phyloP scores from a whole-genome alignment of 1,140 invertebrate genomes.

The Sarcophaga bullata region DNA sequence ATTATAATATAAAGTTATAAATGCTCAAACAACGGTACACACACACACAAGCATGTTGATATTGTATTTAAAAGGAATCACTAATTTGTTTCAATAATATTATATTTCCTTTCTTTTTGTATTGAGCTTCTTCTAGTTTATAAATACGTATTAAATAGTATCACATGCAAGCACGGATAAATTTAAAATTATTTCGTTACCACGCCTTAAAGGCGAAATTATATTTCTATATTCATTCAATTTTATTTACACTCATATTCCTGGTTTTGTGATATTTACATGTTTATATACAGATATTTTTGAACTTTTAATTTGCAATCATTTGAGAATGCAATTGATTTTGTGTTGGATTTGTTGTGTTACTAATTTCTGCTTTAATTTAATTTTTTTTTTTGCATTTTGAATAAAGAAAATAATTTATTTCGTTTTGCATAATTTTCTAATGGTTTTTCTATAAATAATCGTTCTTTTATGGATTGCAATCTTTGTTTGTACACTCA shows the following conservation, averaged over 20 bases:
- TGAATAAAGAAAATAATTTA: background rate
- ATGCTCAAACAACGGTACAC: background rate
- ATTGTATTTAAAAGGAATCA: background rate
- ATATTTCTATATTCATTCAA: background rate
- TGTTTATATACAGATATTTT: too few species aligned
- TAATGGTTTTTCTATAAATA: constrained; percentile 2
- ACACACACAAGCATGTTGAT: background rate
- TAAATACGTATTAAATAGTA: too few species aligned
- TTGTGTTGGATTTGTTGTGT: too few species aligned
- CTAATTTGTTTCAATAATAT: too few species aligned
- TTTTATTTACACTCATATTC: background rate
- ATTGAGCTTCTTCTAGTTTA: too few species aligned
- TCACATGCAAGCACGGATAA: too few species aligned
- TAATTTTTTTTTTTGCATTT: background rate
- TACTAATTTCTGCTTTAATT: too few species aligned
- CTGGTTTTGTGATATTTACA: background rate
- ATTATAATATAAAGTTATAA: too few species aligned
- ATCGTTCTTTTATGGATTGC: background rate
- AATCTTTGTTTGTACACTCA: background rate
- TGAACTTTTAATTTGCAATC: too few species aligned
- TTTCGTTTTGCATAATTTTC: background rate
- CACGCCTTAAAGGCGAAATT: constrained; percentile 7
- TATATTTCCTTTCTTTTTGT: too few species aligned
- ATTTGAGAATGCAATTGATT: background rate
- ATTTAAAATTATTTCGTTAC: too few species aligned